Evolutionary conservation across 1,140 invertebrate genomes (phyloP).

Genomic region (Colletes gigas): DNA sequence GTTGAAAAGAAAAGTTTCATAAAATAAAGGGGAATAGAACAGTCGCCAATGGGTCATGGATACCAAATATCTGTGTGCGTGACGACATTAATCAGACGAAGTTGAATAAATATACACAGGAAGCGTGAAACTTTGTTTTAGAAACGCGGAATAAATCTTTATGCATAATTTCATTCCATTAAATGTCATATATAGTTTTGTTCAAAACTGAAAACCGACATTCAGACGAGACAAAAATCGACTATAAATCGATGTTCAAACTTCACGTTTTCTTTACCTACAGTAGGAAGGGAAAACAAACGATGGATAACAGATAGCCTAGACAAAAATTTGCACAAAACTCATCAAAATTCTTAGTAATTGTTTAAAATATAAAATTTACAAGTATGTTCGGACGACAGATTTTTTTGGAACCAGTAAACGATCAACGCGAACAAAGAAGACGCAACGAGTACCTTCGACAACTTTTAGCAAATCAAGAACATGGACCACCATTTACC

Average conservation of each 20-base stretch:
- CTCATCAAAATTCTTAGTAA: constrained; percentile 42
- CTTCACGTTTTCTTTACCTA: background rate
- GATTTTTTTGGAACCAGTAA: constrained; percentile 23
- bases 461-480: constrained; percentile 17
- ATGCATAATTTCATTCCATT: constrained; percentile 7
- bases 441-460: constrained; percentile 37
- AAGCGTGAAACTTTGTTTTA: constrained; percentile 37
- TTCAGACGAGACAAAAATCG: background rate
- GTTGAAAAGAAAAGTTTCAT: background rate
- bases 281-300: background rate
- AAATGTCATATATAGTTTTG: background rate
- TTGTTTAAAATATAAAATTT: constrained; percentile 12
- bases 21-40: background rate
- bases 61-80: constrained; percentile 21
- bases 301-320: constrained; percentile 27
- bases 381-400: constrained; percentile 51
- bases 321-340: background rate
- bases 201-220: background rate
- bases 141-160: constrained; percentile 25
- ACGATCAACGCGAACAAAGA: constrained; percentile 20
- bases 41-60: background rate
- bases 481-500: background rate
- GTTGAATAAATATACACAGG: constrained; percentile 54
- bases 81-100: constrained; percentile 30
- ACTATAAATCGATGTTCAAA: background rate